Conservation (phyloP, 1,140 invertebrate species). For the Brachionus rubens region DNA sequence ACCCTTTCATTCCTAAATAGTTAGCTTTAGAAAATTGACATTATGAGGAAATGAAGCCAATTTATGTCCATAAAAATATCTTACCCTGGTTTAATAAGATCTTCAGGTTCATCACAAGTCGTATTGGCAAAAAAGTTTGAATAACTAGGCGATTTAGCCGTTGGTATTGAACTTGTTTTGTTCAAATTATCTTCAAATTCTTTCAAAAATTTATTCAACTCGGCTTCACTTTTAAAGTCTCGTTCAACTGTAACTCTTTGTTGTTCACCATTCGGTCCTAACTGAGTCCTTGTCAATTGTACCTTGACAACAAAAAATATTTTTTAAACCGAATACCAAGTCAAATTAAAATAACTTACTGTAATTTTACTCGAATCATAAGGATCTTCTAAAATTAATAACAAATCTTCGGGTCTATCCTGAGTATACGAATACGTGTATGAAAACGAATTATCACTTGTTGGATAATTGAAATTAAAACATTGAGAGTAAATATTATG, state of each 20-base stretch:
- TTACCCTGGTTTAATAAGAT: slow-evolving; percentile 13
- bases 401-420: slow-evolving; percentile 16
- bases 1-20: no score
- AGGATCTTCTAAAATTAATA: slow-evolving; percentile 34
- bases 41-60: no score
- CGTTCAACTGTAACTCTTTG: slow-evolving; percentile 44
- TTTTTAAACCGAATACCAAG: not conserved
- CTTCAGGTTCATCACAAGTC: not conserved
- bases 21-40: no score
- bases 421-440: slow-evolving; percentile 33
- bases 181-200: slow-evolving; percentile 39
- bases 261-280: slow-evolving; percentile 42
- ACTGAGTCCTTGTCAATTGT: slow-evolving; percentile 40
- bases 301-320: slow-evolving; percentile 4
- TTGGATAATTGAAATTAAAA: slow-evolving; percentile 22
- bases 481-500: slow-evolving; percentile 24
- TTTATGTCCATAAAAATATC: not conserved
- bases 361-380: slow-evolving; percentile 42
- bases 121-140: not conserved
- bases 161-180: not conserved
- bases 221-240: slow-evolving; percentile 41
- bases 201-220: slow-evolving; percentile 42
- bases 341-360: slow-evolving; percentile 11
- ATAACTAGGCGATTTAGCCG: not conserved
- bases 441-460: not conserved